Evolutionary conservation across 2,888 invertebrate genomes (phyloP), one percentile per base, ranked within the genome.

Genomic region (Diarsia brunnea): DNA sequence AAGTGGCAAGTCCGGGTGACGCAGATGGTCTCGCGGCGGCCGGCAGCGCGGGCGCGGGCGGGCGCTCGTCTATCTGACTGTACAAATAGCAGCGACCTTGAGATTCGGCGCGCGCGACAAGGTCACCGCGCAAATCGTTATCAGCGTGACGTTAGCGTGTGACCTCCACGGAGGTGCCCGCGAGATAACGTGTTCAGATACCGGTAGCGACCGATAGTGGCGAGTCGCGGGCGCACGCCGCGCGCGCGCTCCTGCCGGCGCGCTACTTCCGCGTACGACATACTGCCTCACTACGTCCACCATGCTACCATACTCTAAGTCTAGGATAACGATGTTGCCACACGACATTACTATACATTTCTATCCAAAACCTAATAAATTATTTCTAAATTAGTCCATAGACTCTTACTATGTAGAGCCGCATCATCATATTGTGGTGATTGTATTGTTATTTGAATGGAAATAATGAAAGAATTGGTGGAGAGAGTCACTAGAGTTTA

Each of bases 51-150:
- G 89, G 91, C 90, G 92, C 89, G 91, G 90, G 91, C 88, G 84
- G 81, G 88, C 86, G 89, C 90, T 90, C 88, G 91, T 90, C 93
- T 95, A 95, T 95, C 94, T 94, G 94, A 92, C 94, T 94, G 94
- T 96, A 94, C 96, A 96, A 96, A 96, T 96, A 95, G 95, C 94
- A 91, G 93, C 93, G 92, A 95, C 96, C 96, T 96, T 96, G 96
- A 93, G 92, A 94, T 96, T 96, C 94, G 95, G 95, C 95, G 95
- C 95, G 95, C 94, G 94, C 94, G 95, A 93, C 96, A 96, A 96
- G 96, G 96, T 96, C 96, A 96, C 91, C 94, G 94, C 95, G 96
- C 96, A 94, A 96, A 96, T 96, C 94, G 95, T 96, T 96, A 96
- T 96, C 96, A 96, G 92, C 89, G 93, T 96, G 95, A 96, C 96